Evolutionary conservation across 2,888 invertebrate genomes (phyloP).

Genomic region (Eristalis pertinax): DNA sequence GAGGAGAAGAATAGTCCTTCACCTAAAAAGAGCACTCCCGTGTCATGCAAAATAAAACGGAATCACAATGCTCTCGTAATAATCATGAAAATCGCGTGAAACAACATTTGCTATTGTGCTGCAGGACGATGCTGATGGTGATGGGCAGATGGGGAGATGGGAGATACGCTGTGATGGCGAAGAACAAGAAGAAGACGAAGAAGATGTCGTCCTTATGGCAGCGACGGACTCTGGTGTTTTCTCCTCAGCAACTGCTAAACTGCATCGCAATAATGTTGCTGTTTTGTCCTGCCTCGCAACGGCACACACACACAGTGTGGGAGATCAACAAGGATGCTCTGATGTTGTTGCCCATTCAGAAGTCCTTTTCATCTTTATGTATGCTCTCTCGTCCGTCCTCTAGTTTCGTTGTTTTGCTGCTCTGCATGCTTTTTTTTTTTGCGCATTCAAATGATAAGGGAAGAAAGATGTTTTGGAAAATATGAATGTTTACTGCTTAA

Average conservation of each 20-base stretch:
- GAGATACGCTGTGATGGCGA: not conserved
- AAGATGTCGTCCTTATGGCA: conserved; percentile 12
- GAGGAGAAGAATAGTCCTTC: conserved; percentile 29
- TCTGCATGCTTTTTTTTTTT: not conserved
- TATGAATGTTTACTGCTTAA: conserved; percentile 19
- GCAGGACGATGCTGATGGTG: not conserved
- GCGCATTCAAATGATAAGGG: conserved; percentile 29
- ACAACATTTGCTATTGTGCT: conserved; percentile 34
- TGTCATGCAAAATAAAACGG: conserved; percentile 29
- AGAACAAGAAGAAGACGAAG: not conserved
- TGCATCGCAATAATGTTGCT: conserved; percentile 55
- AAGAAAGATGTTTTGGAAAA: conserved; percentile 41
- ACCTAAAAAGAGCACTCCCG: conserved; percentile 53
- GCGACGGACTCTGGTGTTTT: not conserved
- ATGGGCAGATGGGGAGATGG: not conserved
- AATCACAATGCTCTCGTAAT: conserved; percentile 43
- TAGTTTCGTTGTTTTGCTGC: not conserved
- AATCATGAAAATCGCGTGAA: conserved; percentile 52
- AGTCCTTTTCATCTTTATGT: conserved; percentile 40
- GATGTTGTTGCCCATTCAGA: conserved; percentile 21
- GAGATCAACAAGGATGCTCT: conserved; percentile 20
- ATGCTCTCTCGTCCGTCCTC: conserved; percentile 10
- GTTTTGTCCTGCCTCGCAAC: conserved; percentile 18
- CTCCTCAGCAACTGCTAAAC: conserved; percentile 19
- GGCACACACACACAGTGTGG: not conserved